Evolutionary conservation across 2,888 invertebrate species (phyloP).

Genomic region (Caenorhabditis sp.): DNA sequence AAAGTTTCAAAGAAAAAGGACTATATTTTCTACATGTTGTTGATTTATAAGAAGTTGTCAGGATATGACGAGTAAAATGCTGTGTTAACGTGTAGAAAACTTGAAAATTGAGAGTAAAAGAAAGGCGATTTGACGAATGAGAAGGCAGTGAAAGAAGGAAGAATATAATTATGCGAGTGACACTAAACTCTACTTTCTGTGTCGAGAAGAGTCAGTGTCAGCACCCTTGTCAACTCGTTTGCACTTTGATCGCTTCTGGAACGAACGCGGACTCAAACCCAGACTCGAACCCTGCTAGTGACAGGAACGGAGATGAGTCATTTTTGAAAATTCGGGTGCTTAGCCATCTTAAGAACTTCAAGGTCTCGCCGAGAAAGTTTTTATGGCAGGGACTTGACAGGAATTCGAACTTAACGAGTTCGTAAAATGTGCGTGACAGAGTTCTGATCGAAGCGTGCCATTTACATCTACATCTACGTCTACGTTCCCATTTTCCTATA

Average conservation of each 20-base stretch:
- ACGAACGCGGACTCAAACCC: background rate
- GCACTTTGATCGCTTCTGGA: slow-evolving; percentile 3
- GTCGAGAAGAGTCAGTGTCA: background rate
- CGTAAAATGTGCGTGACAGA: slow-evolving; percentile 1
- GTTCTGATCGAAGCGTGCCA: background rate
- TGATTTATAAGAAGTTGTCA: slow-evolving; percentile 5
- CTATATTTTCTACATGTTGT: too few species aligned
- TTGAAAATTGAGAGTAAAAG: slow-evolving; percentile 32
- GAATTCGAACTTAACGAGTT: background rate
- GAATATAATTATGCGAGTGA: slow-evolving; percentile 44
- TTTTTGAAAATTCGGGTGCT: background rate
- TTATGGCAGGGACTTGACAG: too few species aligned
- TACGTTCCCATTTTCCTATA: background rate
- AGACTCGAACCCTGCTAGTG: background rate
- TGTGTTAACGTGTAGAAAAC: too few species aligned
- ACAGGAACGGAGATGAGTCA: background rate
- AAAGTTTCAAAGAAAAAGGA: background rate
- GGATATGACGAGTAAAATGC: too few species aligned
- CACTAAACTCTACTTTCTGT: slow-evolving; percentile 19
- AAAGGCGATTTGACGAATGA: background rate
- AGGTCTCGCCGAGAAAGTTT: too few species aligned
- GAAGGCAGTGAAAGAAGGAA: background rate
- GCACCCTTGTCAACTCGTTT: slow-evolving; percentile 11
- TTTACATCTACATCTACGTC: background rate
- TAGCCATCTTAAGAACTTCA: background rate